Evolutionary conservation across 1,140 invertebrate species (phyloP), one percentile per base, ranked within the genome.

Genomic region (Cyphomyrmex costatus): DNA sequence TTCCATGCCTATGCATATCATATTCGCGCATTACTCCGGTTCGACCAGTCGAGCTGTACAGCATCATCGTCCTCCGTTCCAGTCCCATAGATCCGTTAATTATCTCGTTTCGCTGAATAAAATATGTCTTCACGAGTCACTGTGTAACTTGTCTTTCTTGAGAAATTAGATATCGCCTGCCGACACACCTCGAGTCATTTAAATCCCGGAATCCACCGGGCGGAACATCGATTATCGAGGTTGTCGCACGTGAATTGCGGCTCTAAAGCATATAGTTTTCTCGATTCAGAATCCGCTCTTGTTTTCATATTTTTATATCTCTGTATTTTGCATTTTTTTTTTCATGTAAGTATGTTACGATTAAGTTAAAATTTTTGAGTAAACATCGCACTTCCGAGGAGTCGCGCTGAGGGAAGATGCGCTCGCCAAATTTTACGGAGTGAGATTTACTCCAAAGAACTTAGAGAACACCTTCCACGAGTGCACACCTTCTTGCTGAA

Each of bases 101-200:
- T 80, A 80, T 42, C 78, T 80, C 16, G 65, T 42, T 30, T 12
- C 12, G 33, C 16, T 58, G 65, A 42, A 71, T 80, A 80, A 80
- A 71, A 42, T 79, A 79, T 42, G 30, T 71, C 49, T 42, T 33
- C 5, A 1, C 30, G 27, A 61, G 33, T 24, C 42, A 21, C 10
- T 14, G 12, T 33, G 46, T 19, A 77, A 77, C 74, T 77, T 77
- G 61, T 68, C 21, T 14, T 63, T 60, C 73, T 33, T 27, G 16
- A 42, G 16, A 80, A 71, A 70, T 70, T 71, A 42, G 10, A 80
- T 53, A 33, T 56, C 27, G 24, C 46, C 2, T 12, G 46, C 33
- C 24, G 21, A 70, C 4, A 65, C 60, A 61, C 14, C 46, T 33
- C 36, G 21, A 42, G 24, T 84, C 36, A 12, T 49, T 60, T 51